Evolutionary conservation across 37 sponge, comb jelly and placozoan species (phyloP).

Genomic region (Corticium candelabrum): DNA sequence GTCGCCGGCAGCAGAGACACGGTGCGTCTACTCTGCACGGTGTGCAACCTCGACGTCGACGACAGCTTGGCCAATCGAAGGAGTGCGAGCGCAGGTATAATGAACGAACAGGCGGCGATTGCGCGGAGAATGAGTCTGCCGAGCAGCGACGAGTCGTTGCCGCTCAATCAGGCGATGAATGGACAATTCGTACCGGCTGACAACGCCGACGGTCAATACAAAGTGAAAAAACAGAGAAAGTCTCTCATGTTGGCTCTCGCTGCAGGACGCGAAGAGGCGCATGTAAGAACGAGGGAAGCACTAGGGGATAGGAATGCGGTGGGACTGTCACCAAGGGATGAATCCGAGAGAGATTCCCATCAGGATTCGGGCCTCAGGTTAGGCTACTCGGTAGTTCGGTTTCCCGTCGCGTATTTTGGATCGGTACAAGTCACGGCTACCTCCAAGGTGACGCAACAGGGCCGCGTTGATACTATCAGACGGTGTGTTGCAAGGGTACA

Average conservation of each 20-base stretch:
- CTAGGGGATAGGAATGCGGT: background rate
- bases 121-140: background rate
- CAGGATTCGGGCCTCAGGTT: background rate
- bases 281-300: too few species aligned
- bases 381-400: background rate
- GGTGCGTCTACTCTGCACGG: background rate
- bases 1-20: background rate
- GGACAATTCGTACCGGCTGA: background rate
- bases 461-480: background rate
- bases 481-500: background rate
- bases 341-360: background rate
- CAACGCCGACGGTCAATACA: background rate
- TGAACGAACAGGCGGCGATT: background rate
- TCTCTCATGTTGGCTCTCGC: background rate
- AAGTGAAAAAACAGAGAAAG: too few species aligned
- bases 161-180: background rate
- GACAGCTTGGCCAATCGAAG: background rate
- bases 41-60: background rate
- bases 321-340: background rate
- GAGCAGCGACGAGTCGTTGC: background rate
- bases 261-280: background rate
- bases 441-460: background rate
- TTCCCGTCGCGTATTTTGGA: background rate
- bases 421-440: background rate
- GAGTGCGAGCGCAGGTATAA: background rate